Evolutionary conservation across 1,140 invertebrate genomes (phyloP).

Genomic region (Ips typographus): DNA sequence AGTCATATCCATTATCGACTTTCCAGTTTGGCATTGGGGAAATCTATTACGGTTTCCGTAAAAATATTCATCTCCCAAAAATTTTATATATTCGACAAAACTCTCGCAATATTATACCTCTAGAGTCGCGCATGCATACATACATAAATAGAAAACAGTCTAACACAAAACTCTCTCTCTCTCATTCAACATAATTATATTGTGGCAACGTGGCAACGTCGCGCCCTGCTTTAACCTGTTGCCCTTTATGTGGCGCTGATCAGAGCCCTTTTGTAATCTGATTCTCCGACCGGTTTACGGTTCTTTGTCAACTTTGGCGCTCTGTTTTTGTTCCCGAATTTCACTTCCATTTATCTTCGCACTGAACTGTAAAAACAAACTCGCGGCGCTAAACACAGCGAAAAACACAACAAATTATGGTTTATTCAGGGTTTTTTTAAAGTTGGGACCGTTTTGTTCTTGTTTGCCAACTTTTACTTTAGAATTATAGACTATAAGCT

Average conservation of each 20-base stretch:
- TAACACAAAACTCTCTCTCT: too few species aligned
- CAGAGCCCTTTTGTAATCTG: neutral
- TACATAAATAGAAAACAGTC: constrained; percentile 3
- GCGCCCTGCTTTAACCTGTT: neutral
- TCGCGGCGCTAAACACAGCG: too few species aligned
- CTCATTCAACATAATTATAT: too few species aligned
- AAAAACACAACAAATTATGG: too few species aligned
- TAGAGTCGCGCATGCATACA: neutral
- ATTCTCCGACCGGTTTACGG: constrained; percentile 4
- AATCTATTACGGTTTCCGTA: constrained; percentile 1
- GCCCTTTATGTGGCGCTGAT: neutral
- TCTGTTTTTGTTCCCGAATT: neutral
- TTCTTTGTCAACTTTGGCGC: constrained; percentile 4
- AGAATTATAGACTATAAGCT: too few species aligned
- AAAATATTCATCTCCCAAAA: constrained; percentile 16
- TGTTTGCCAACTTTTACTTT: too few species aligned
- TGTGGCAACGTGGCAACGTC: neutral
- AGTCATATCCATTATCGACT: constrained; percentile 19
- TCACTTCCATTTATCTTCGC: neutral
- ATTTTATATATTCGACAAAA: constrained; percentile 8
- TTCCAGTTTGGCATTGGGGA: neutral
- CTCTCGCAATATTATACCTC: constrained; percentile 5
- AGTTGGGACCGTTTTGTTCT: too few species aligned
- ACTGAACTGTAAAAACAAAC: too few species aligned
- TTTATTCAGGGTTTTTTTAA: too few species aligned